Evolutionary conservation across 2,113 vertebrate species (phyloP).

Genomic region (Centropus unirufus): DNA sequence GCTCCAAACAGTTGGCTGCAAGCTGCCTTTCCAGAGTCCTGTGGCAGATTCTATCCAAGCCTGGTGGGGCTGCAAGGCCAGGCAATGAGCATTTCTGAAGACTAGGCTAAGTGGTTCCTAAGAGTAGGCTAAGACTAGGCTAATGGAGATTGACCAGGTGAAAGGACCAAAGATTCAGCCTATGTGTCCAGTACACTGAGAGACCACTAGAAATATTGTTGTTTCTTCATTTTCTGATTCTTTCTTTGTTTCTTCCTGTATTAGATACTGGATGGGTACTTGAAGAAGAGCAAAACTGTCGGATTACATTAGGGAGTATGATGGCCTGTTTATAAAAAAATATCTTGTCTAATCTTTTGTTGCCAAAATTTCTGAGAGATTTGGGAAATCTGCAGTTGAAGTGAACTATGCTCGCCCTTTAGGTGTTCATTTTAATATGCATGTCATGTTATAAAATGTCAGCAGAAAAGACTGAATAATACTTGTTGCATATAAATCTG

Average conservation of each 20-base stretch:
- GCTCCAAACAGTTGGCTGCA: neutral
- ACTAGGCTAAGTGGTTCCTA: neutral
- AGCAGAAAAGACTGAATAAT: constrained; percentile 77
- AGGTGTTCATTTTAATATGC: constrained; percentile 77
- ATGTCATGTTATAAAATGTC: constrained; percentile 76
- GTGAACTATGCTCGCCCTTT: neutral
- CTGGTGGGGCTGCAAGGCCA: neutral
- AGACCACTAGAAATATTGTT: neutral
- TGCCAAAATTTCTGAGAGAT: neutral
- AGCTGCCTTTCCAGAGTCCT: neutral
- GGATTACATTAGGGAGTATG: neutral
- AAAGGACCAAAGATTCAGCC: neutral
- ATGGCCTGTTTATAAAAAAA: neutral
- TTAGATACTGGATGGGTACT: neutral
- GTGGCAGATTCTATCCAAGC: neutral
- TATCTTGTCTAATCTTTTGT: neutral
- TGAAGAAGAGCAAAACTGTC: neutral
- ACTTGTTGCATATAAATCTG: constrained; percentile 72
- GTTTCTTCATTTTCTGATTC: neutral
- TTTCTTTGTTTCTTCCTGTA: neutral
- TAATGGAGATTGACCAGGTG: neutral
- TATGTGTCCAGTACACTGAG: neutral
- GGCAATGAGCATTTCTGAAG: neutral
- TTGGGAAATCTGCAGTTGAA: neutral
- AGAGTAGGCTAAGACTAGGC: too few relatives aligned